Percentiles rank a stretch among this genome's conserved stretches.
These are phyloP conservation scores for Leptoclinus maculatus DNA, from an alignment of 2,797 vertebrate genomes.

Conservation along the genomic window DNA sequence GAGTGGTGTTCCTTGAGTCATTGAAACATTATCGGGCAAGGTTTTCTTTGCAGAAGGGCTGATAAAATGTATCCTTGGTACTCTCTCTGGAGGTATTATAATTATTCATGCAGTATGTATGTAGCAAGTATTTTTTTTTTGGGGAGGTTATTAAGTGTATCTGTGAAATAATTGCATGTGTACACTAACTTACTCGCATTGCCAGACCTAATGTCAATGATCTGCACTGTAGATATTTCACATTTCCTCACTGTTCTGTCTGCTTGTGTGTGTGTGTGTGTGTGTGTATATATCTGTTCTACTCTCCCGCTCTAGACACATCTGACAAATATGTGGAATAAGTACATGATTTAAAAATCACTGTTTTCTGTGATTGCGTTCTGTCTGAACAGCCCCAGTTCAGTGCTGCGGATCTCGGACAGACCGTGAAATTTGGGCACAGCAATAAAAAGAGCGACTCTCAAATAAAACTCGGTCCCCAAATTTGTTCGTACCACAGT, in stretches of 20 bases:
- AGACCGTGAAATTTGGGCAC: too few species aligned
- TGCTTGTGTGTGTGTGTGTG: too few species aligned
- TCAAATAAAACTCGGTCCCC: too few species aligned
- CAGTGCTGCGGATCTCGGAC: too few species aligned
- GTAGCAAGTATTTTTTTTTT: not conserved
- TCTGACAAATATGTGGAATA: too few species aligned
- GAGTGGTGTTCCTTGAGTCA: conserved; percentile 26
- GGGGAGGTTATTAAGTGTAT: not conserved
- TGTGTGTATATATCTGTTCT: not conserved
- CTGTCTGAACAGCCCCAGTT: too few species aligned
- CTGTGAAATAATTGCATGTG: not conserved
- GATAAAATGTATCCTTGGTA: conserved; percentile 31
- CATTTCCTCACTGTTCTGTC: not conserved
- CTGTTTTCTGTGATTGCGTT: not conserved
- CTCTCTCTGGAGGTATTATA: conserved; percentile 34
- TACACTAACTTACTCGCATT: not conserved
- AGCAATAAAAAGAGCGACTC: too few species aligned
- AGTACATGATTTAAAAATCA: too few species aligned
- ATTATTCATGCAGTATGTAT: conserved; percentile 34
- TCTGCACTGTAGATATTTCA: not conserved
- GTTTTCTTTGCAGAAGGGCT: conserved; percentile 28
- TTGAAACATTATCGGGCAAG: conserved; percentile 28
- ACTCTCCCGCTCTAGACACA: too few species aligned
- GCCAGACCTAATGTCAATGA: not conserved
- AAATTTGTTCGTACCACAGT: too few species aligned